Evolutionary conservation across 92 coral and sea anemone genomes (phyloP).

Genomic region (Palythoa grandiflora): DNA sequence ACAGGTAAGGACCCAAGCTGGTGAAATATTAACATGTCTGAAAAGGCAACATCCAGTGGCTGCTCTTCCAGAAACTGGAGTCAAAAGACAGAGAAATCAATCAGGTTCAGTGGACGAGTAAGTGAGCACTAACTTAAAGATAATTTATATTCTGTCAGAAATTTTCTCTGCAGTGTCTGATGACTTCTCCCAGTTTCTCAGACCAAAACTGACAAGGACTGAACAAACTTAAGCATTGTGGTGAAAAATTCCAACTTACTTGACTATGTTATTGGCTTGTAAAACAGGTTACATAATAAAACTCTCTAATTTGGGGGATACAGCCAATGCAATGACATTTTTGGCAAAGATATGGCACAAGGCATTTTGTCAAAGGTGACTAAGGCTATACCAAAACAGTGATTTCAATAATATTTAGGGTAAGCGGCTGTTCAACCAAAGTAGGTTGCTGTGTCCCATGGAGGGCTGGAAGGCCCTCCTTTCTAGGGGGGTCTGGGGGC

Average conservation of each 20-base stretch:
- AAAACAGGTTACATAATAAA: no score
- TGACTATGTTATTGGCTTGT: no score
- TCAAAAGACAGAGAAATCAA: conserved; percentile 50
- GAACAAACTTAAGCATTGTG: no score
- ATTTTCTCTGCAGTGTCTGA: no score
- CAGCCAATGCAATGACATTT: no score
- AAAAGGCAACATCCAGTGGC: conserved; percentile 84
- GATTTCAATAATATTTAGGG: conserved; percentile 20
- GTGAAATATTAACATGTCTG: conserved; percentile 71
- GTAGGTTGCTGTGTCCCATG: conserved; percentile 3
- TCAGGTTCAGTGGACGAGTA: conserved; percentile 68
- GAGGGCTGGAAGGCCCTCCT: background rate
- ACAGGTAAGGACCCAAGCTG: conserved; percentile 77
- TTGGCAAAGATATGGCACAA: background rate
- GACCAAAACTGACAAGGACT: no score
- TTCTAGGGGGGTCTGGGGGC: no score
- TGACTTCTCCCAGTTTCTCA: no score
- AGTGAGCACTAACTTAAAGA: background rate
- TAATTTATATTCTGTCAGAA: no score
- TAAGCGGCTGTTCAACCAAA: conserved; percentile 48
- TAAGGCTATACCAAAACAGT: background rate
- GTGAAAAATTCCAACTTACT: no score
- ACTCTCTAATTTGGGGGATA: no score
- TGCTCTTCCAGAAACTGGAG: conserved; percentile 10
- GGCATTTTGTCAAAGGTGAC: no score